Base-by-base conservation (phyloP, 2,113 vertebrate genomes). In the Epinephelus fuscoguttatus region DNA sequence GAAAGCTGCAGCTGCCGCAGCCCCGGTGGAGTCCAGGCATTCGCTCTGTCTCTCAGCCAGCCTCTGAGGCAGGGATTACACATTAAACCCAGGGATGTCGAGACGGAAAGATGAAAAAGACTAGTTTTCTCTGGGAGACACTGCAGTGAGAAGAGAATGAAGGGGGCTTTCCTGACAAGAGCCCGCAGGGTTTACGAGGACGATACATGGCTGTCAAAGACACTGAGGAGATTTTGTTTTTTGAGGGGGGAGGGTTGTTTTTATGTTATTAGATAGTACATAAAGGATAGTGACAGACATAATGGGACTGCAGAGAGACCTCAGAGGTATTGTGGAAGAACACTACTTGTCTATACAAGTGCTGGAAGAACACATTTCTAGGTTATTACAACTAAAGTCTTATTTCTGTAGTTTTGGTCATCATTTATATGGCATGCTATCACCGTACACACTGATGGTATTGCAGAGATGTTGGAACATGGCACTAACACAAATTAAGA, bases 1-100 rank as follows among this genome's bases (percentile, higher is more conserved):
- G 79, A 80, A 87, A 77, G 86, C 75, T 88, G 87, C 78, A 87
- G 82, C 84, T 82, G 89, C 85, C 37, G 84, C 90, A 78, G 82
- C 82, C 85, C 75, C 74, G 0, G 74, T 25, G 3, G 72, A 74
- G 11, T 60, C 45, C 10, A 0, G 49, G 74, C 62, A 49, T 81
- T 81, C 17, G 6, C 61, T 59, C 6, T 11, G 53, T 86, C 61
- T 84, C 84, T 84, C 90, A 74, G 86, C 60, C 82, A 66, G 82
- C 82, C 75, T 91, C 84, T 73, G 64, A 85, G 80, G 87, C 80
- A 70, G 84, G 88, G 87, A 93, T 95, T 89, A 93, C 82, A 84
- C 74, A 80, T 75, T 81, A 85, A 84, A 86, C 68, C 87, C 64
- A 33, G 76, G 81, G 81, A 87, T 73, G 85, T 71, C 6, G 61